Evolutionary conservation across 2,113 vertebrate species (phyloP).

Genomic region (Phyllostomus hastatus): DNA sequence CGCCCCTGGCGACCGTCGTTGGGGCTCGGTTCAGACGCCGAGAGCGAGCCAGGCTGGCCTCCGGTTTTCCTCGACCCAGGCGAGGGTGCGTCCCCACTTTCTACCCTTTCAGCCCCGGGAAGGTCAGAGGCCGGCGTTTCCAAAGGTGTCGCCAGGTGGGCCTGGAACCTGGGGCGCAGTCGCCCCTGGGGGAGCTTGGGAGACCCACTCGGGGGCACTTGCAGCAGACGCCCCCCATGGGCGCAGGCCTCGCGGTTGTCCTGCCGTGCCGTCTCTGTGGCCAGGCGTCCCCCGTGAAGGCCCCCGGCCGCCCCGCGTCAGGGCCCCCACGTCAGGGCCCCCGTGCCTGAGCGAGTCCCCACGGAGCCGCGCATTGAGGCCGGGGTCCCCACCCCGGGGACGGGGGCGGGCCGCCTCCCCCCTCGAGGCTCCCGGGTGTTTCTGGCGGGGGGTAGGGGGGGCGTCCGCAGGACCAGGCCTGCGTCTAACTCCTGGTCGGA

Average conservation of each 20-base stretch:
- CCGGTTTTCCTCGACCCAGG: accelerated
- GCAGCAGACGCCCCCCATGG: no score
- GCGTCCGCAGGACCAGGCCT: accelerated
- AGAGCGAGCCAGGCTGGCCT: background rate
- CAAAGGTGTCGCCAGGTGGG: background rate
- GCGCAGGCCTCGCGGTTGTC: no score
- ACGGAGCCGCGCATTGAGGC: accelerated
- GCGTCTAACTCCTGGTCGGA: background rate
- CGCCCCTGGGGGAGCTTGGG: background rate
- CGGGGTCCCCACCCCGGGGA: accelerated
- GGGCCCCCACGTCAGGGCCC: background rate
- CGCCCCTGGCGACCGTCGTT: accelerated
- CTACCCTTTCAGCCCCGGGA: no score
- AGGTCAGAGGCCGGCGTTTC: accelerated
- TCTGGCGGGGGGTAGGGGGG: accelerated
- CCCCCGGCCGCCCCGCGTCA: background rate
- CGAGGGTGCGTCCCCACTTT: accelerated
- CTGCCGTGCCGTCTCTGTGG: no score
- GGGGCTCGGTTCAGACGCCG: accelerated
- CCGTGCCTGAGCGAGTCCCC: accelerated
- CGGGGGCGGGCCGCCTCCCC: accelerated
- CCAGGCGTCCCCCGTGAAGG: accelerated
- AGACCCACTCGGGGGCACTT: background rate
- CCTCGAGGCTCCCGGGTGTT: accelerated
- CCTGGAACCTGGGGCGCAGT: no score